These are phyloP conservation scores for Theodoxus fluviatilis DNA, from an alignment of 2,888 invertebrate genomes.

Conservation along the genomic window DNA sequence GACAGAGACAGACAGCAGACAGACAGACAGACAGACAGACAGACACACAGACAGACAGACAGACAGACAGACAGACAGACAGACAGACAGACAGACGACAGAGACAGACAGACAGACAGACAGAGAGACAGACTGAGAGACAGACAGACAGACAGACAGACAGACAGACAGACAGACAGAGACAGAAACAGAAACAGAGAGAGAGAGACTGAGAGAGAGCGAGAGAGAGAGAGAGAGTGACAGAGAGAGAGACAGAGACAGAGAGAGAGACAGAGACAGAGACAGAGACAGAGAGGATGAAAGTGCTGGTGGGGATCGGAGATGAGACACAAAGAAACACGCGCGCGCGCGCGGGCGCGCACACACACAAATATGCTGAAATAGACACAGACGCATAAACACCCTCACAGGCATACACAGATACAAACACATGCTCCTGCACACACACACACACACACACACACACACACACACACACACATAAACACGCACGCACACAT, in stretches of 20 bases:
- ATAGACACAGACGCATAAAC: too few species aligned
- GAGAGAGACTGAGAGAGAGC: neutral
- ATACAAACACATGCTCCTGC: too few species aligned
- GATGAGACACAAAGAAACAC: too few species aligned
- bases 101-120: slow-evolving; percentile 17
- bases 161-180: neutral
- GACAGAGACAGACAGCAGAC: too few species aligned
- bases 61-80: neutral
- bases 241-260: neutral
- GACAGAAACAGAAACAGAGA: slow-evolving; percentile 12
- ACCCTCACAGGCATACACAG: too few species aligned
- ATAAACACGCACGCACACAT: too few species aligned
- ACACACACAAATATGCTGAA: too few species aligned
- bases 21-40: neutral
- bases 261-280: neutral
- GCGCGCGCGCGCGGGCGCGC: too few species aligned
- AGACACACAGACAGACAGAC: neutral
- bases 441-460: too few species aligned
- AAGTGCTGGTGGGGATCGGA: neutral
- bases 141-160: neutral
- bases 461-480: too few species aligned
- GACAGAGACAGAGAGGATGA: neutral
- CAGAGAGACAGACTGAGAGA: slow-evolving; percentile 9
- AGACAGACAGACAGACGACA: slow-evolving; percentile 7
- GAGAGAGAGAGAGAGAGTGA: neutral